These are phyloP conservation scores for Otus sunia DNA, from an alignment of 2,113 vertebrate species.

Conservation along the genomic window DNA sequence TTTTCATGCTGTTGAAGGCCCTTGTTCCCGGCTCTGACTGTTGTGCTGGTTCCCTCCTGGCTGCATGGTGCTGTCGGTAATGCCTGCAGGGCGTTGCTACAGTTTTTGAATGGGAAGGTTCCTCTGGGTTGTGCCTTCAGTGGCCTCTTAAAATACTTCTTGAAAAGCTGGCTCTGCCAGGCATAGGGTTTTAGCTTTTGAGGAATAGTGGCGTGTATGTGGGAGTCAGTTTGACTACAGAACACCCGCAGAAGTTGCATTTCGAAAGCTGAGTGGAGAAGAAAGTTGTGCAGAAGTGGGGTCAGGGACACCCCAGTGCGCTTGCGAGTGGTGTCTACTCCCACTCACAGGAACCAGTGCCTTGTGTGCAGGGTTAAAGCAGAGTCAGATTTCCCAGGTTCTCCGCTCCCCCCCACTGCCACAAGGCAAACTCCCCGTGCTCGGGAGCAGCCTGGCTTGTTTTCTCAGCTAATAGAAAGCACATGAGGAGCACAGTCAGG, in stretches of 20 bases:
- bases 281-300: neutral
- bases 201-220: neutral
- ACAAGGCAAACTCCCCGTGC: neutral
- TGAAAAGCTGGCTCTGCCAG: neutral
- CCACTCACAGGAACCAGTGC: neutral
- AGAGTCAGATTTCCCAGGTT: neutral
- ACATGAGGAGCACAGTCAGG: conserved; percentile 26
- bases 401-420: neutral
- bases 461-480: conserved; percentile 56
- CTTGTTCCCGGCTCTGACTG: neutral
- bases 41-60: neutral
- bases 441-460: neutral
- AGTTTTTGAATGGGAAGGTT: neutral
- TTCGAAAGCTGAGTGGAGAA: neutral
- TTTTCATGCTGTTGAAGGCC: neutral
- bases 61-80: neutral
- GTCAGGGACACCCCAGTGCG: neutral
- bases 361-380: neutral
- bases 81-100: neutral
- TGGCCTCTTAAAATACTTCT: neutral
- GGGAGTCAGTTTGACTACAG: neutral
- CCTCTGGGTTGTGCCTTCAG: neutral
- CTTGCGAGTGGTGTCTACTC: neutral
- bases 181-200: neutral
- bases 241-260: neutral